These are phyloP conservation scores for Symphodus melops DNA, from an alignment of 2,113 vertebrate genomes.

Conservation along the genomic window DNA sequence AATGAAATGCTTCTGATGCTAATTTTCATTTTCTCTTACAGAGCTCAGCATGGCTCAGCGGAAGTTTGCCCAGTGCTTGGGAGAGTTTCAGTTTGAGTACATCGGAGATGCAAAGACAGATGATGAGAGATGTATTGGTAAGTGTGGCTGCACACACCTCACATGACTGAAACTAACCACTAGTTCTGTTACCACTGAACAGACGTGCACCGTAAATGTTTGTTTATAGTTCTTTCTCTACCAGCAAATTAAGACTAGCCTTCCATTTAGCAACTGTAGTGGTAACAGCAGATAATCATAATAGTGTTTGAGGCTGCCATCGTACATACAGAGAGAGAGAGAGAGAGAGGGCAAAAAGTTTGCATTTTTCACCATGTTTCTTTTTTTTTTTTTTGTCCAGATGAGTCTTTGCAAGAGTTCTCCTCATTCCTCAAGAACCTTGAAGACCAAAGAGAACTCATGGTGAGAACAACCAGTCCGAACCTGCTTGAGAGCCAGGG, in stretches of 20 bases:
- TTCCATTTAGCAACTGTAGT: conserved; percentile 14
- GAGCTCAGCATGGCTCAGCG: conserved; percentile 93
- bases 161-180: conserved; percentile 24
- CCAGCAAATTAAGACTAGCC: conserved; percentile 37
- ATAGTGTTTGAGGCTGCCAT: background rate
- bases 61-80: conserved; percentile 94
- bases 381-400: conserved; percentile 79
- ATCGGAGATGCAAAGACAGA: conserved; percentile 98
- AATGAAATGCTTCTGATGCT: background rate
- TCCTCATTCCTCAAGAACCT: conserved; percentile 93
- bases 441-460: conserved; percentile 96
- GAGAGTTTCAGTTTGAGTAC: conserved; percentile 97
- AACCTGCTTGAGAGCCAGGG: conserved; percentile 47
- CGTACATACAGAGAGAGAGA: background rate
- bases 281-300: conserved; percentile 30
- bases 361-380: conserved; percentile 12
- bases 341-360: background rate
- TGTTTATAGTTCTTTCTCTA: conserved; percentile 44
- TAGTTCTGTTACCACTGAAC: conserved; percentile 4
- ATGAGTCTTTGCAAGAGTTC: conserved; percentile 96
- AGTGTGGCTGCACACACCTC: conserved; percentile 52
- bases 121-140: conserved; percentile 95
- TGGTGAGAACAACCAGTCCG: conserved; percentile 86
- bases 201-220: conserved; percentile 42
- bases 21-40: conserved; percentile 67